These are phyloP conservation scores for Lamprologus ornatipinnis DNA, from an alignment of 2,113 vertebrate species.

Conservation along the genomic window DNA sequence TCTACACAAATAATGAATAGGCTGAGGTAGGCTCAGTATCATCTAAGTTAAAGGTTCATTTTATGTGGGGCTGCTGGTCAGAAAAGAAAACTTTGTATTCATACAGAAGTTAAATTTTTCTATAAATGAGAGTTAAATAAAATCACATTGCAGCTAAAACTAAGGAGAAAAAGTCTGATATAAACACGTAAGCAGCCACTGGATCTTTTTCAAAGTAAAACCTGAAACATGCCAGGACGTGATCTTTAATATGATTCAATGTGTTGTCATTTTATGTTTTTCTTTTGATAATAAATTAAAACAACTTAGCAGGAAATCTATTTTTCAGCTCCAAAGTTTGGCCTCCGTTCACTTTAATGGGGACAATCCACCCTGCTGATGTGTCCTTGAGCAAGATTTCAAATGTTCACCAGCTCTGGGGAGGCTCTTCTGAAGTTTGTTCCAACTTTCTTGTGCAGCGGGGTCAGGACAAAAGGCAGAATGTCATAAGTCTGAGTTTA, in stretches of 20 bases:
- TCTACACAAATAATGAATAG: neutral
- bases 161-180: neutral
- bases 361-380: neutral
- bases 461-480: neutral
- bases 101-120: neutral
- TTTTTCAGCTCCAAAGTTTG: neutral
- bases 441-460: neutral
- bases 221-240: neutral
- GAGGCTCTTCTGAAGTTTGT: neutral
- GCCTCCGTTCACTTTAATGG: neutral
- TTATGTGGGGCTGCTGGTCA: neutral
- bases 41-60: neutral
- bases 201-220: neutral
- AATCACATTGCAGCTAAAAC: neutral
- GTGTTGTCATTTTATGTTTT: neutral
- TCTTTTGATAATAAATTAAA: neutral
- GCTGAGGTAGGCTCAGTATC: neutral
- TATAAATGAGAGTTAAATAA: neutral
- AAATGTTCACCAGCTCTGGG: neutral
- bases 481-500: neutral
- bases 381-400: neutral
- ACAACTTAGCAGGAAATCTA: neutral
- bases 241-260: neutral
- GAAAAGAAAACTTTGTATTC: neutral
- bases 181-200: neutral